Evolutionary conservation across 1,140 invertebrate species (phyloP).

Genomic region (Zophobas morio): DNA sequence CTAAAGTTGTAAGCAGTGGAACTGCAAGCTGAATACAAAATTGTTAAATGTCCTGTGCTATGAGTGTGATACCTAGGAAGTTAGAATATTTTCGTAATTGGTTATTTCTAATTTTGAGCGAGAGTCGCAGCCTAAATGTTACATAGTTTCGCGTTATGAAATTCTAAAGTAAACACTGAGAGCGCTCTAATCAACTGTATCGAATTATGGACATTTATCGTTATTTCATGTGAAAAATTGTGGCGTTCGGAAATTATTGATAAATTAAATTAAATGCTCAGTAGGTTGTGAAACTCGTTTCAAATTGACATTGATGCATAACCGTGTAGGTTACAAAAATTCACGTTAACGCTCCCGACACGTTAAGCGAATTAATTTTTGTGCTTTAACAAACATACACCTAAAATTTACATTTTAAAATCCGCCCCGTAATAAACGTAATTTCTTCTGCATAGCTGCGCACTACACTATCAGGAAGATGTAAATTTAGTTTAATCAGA

Average conservation of each 20-base stretch:
- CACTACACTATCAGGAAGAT: constrained; percentile 8
- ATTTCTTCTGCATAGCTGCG: constrained; percentile 2
- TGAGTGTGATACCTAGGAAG: constrained; percentile 18
- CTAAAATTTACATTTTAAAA: constrained; percentile 31
- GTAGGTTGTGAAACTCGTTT: constrained; percentile 17
- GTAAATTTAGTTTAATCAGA: constrained; percentile 10
- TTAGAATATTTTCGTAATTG: constrained; percentile 41
- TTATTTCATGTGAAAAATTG: constrained; percentile 37
- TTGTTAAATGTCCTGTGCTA: constrained; percentile 40
- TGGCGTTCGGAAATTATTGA: constrained; percentile 7
- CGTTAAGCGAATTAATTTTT: constrained; percentile 33
- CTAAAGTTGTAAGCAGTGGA: constrained; percentile 40
- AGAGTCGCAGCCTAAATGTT: not conserved
- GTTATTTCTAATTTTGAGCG: constrained; percentile 24
- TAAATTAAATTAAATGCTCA: constrained; percentile 41
- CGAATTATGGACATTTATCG: constrained; percentile 21
- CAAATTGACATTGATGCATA: constrained; percentile 39
- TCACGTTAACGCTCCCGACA: constrained; percentile 26
- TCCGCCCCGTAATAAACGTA: constrained; percentile 5
- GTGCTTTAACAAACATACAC: constrained; percentile 24
- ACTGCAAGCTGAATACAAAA: constrained; percentile 44
- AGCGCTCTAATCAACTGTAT: constrained; percentile 5
- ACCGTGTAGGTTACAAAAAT: constrained; percentile 38
- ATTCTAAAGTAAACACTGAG: not conserved
- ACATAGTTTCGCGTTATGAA: constrained; percentile 9